Evolutionary conservation across 2,797 vertebrate genomes (phyloP).

Genomic region (Hafferia zeledoni): DNA sequence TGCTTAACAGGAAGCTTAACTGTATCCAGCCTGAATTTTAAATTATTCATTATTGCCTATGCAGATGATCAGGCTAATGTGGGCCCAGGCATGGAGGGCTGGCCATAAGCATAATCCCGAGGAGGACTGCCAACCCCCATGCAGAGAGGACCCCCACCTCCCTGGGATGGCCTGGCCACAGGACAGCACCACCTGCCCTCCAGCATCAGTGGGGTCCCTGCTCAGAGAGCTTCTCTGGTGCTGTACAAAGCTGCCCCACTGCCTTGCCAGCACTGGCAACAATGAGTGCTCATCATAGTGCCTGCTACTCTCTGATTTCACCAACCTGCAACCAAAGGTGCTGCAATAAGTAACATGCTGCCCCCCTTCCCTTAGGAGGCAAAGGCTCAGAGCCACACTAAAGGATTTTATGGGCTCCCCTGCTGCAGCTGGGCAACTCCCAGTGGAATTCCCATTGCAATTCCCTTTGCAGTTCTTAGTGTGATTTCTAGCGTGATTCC

Average conservation of each 20-base stretch:
- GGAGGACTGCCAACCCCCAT: fast-evolving
- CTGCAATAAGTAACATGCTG: not conserved
- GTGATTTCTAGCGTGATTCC: not conserved
- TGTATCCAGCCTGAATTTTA: not conserved
- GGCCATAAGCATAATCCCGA: not conserved
- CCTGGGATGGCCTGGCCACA: fast-evolving
- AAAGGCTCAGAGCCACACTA: not conserved
- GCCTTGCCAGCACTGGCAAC: not conserved
- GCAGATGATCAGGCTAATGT: not conserved
- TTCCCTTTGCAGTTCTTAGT: not conserved
- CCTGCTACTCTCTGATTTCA: not conserved
- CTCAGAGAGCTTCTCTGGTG: not conserved
- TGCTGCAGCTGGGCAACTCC: not conserved
- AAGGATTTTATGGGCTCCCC: not conserved
- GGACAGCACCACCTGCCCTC: not conserved
- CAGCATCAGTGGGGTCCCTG: not conserved
- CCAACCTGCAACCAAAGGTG: not conserved
- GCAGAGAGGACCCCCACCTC: no score
- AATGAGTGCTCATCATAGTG: fast-evolving
- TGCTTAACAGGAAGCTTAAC: not conserved
- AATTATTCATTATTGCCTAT: not conserved
- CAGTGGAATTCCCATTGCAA: not conserved
- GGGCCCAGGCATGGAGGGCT: not conserved
- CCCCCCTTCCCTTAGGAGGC: not conserved
- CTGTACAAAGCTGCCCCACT: fast-evolving